phyloP scores from a whole-genome alignment of 2,888 invertebrate species.

The Vannuccia rotundouncinata region DNA sequence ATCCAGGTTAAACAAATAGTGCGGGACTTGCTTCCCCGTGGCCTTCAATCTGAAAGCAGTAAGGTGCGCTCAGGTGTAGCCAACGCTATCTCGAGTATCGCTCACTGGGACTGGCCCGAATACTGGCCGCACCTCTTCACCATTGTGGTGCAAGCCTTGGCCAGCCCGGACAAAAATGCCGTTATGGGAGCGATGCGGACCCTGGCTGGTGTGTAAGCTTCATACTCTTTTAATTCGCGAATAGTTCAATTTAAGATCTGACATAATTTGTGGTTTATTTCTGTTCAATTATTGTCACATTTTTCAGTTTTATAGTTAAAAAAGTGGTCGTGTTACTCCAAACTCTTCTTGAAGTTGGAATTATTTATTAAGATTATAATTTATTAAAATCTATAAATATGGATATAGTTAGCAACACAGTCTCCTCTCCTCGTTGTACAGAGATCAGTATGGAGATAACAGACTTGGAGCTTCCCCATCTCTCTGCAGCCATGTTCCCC shows the following conservation, averaged over 20 bases:
- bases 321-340: too few species aligned
- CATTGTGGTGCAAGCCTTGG: constrained; percentile 64
- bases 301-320: too few species aligned
- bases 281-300: too few species aligned
- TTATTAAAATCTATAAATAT: too few species aligned
- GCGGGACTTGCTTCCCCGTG: constrained; percentile 64
- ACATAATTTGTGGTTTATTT: too few species aligned
- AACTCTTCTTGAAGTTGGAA: too few species aligned
- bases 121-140: constrained; percentile 67
- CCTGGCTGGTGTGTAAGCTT: constrained; percentile 61
- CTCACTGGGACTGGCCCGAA: constrained; percentile 69
- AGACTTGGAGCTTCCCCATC: constrained; percentile 63
- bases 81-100: constrained; percentile 67
- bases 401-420: too few species aligned
- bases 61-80: constrained; percentile 67
- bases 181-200: constrained; percentile 70
- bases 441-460: constrained; percentile 66
- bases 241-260: too few species aligned
- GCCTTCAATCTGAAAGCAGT: constrained; percentile 65
- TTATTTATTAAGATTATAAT: too few species aligned
- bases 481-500: constrained; percentile 66
- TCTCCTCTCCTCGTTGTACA: constrained; percentile 45
- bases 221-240: too few species aligned
- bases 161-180: constrained; percentile 59
- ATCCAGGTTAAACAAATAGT: constrained; percentile 64